Conservation (phyloP, 1,140 invertebrate species). For the Monochamus saltuarius region DNA sequence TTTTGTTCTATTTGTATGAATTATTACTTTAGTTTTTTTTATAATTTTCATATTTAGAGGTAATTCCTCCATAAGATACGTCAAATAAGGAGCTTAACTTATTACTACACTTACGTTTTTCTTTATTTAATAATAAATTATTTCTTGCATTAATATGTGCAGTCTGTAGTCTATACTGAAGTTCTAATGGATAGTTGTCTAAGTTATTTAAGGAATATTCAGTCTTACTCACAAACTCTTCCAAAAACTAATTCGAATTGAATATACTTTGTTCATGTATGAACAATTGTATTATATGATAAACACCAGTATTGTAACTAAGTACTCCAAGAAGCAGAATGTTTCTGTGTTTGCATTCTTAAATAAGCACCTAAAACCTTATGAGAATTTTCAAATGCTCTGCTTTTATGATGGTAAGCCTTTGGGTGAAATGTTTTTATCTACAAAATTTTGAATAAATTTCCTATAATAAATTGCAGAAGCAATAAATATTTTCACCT, state of each 20-base stretch:
- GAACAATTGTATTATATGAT: conserved; percentile 26
- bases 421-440: neutral
- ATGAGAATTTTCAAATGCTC: conserved; percentile 30
- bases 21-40: conserved; percentile 14
- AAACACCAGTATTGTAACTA: conserved; percentile 31
- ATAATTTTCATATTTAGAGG: conserved; percentile 13
- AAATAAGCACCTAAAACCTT: conserved; percentile 28
- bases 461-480: no score
- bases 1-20: neutral
- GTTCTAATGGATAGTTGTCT: conserved; percentile 25
- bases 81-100: conserved; percentile 23
- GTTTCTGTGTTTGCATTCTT: conserved; percentile 26
- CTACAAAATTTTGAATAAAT: neutral
- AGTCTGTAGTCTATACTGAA: conserved; percentile 24
- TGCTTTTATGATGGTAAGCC: conserved; percentile 31
- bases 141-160: conserved; percentile 22
- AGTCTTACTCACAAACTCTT: conserved; percentile 16
- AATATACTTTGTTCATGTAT: conserved; percentile 23
- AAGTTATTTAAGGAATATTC: conserved; percentile 25
- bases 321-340: conserved; percentile 19
- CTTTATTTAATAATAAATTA: conserved; percentile 21
- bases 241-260: conserved; percentile 37
- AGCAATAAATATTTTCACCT: neutral
- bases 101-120: conserved; percentile 14
- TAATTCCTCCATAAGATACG: conserved; percentile 5